phyloP scores from a whole-genome alignment of 1,140 invertebrate genomes.

The Zaprionus taronus region DNA sequence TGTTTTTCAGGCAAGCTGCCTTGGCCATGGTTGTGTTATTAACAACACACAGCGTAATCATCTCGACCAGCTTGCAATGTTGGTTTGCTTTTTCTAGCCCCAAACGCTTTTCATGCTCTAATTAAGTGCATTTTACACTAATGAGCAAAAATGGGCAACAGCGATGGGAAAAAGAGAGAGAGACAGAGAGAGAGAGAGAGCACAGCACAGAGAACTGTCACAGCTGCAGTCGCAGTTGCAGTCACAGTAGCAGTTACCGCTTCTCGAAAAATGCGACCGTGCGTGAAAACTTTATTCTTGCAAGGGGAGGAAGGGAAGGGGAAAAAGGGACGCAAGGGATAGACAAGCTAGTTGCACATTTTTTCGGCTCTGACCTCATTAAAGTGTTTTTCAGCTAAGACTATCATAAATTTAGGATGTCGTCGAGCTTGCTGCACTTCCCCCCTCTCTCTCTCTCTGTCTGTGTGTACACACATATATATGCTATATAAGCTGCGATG shows the following conservation, averaged over 20 bases:
- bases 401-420: conserved; percentile 15
- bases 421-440: neutral
- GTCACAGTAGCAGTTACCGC: conserved; percentile 20
- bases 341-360: neutral
- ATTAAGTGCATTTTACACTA: conserved; percentile 80
- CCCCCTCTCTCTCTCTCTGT: neutral
- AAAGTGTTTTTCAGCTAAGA: conserved; percentile 31
- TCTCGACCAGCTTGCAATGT: conserved; percentile 31
- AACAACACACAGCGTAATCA: conserved; percentile 75
- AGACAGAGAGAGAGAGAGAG: neutral
- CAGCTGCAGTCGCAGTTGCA: conserved; percentile 36
- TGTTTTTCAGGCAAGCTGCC: conserved; percentile 39
- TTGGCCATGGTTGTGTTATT: conserved; percentile 73
- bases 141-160: conserved; percentile 73
- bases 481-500: conserved; percentile 4
- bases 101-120: conserved; percentile 65
- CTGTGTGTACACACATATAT: neutral
- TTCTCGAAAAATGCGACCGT: conserved; percentile 55
- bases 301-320: neutral
- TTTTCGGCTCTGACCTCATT: conserved; percentile 43
- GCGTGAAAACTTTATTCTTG: conserved; percentile 71
- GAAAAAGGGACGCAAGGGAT: neutral
- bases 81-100: conserved; percentile 31
- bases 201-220: conserved; percentile 47
- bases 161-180: conserved; percentile 14